Evolutionary conservation across 2,113 vertebrate genomes (phyloP).

Genomic region (Phylloscopus trochilus): DNA sequence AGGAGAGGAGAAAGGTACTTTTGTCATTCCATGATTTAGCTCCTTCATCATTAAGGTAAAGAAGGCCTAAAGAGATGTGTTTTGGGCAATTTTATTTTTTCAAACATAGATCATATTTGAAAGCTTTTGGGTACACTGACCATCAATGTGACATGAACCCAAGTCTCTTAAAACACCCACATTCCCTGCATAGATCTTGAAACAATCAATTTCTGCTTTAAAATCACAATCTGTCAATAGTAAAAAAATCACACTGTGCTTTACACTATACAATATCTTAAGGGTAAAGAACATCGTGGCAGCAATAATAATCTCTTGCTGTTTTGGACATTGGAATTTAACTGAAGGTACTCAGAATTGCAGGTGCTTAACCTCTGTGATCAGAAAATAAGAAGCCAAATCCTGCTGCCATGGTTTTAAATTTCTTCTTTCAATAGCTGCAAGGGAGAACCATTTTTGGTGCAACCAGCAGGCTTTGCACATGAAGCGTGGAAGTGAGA

Average conservation of each 20-base stretch:
- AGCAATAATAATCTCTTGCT: neutral
- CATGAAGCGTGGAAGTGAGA: neutral
- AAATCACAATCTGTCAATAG: neutral
- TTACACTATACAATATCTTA: neutral
- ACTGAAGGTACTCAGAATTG: no score
- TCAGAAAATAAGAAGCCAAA: neutral
- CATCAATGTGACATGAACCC: neutral
- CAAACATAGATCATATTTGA: no score
- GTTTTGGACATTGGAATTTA: neutral
- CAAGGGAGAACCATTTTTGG: neutral
- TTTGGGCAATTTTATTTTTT: neutral
- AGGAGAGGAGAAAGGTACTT: neutral
- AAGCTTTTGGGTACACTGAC: neutral
- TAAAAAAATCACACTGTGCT: neutral
- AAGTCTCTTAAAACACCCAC: no score
- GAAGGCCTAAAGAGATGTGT: neutral
- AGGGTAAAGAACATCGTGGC: rapidly evolving
- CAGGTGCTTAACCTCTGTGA: neutral
- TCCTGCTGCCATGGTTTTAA: neutral
- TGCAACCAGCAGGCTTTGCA: neutral
- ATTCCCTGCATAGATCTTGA: no score
- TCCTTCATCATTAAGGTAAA: neutral
- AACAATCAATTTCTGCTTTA: no score
- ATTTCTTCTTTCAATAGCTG: neutral
- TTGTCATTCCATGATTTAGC: neutral